A percentile compares a stretch with the other conserved stretches of the same genome.
Conservation (phyloP, 2,888 invertebrate genomes). For the Phoenoteleia sp. region DNA sequence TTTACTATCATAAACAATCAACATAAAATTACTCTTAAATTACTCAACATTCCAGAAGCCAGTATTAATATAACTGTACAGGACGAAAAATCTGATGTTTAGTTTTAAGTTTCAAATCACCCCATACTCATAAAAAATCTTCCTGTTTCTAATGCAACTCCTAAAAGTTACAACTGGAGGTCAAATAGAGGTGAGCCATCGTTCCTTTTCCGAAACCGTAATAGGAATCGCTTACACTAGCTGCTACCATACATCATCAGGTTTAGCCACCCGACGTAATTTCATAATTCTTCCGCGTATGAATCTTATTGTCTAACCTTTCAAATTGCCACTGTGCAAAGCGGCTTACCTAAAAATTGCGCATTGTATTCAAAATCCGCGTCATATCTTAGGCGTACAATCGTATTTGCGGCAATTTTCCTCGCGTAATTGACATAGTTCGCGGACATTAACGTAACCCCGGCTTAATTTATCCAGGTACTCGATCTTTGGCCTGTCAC, state of each 20-base stretch:
- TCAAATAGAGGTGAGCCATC: no score
- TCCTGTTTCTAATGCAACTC: no score
- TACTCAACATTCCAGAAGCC: no score
- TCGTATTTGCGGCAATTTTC: conserved; percentile 26
- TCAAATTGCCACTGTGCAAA: neutral
- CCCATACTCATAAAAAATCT: no score
- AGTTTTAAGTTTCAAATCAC: no score
- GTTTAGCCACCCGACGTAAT: neutral
- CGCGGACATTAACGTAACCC: conserved; percentile 44
- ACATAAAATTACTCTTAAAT: no score
- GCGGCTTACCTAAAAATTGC: conserved; percentile 9
- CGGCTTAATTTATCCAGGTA: conserved; percentile 35
- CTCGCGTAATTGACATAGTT: conserved; percentile 55
- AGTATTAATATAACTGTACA: no score
- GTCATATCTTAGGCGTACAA: conserved; percentile 26
- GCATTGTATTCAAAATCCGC: conserved; percentile 51
- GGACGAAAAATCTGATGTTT: no score
- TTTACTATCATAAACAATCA: no score
- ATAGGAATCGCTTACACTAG: neutral
- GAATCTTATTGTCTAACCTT: neutral
- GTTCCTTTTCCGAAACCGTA: no score
- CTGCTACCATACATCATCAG: neutral
- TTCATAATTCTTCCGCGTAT: neutral
- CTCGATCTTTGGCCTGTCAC: conserved; percentile 48
- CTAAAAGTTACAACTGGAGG: no score